Base-by-base conservation (phyloP, 2,113 vertebrate genomes). In the Orycteropus afer region DNA sequence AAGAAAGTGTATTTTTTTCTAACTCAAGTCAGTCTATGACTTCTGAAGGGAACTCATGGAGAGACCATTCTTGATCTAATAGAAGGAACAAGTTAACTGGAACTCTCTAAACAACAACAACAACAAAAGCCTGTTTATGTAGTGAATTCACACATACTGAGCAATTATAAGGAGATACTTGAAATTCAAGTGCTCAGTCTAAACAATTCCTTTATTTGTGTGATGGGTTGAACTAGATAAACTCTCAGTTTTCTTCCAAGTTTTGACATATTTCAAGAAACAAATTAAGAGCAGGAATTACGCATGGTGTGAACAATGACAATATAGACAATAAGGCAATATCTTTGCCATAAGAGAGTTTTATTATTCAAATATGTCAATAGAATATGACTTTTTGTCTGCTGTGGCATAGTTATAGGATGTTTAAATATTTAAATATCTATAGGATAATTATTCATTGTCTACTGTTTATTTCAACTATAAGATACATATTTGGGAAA, bases 181-280 rank as follows among this genome's bases (percentile, higher is more conserved):
- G 77, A 95, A 95, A 96, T 84, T 63, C 37, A 84, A 92, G 45
- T 81, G 65, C 87, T 22, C 17, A 27, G 57, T 95, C 51, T 86
- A 34, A 88, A 93, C 69, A 37, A 87, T 32, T 67, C 9, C 29
- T 67, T 91, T 71, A 49, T 63, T 29, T 65, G 80, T 89, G 17
- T 55, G 93, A 80, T 53, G 69, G 18, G 10, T 61, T 95, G 57
- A 69, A 77, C 53, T 57, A 59, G 61, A 57, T 42, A 92, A 81
- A 1, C 82, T 80, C 25, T 96, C 22, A 37, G 8, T 73, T 85
- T 91, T 49, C 49, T 85, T 89, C 15, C 53, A 91, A 82, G 25
- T 89, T 73, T 15, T 10, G 53, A 25, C 29, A 40, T 88, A 90
- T 82, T 85, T 96, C 51, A 86, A 73, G 18, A 42, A 94, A 80